Evolutionary conservation across 92 coral and sea anemone species (phyloP).

Genomic region (Heteractis magnifica): DNA sequence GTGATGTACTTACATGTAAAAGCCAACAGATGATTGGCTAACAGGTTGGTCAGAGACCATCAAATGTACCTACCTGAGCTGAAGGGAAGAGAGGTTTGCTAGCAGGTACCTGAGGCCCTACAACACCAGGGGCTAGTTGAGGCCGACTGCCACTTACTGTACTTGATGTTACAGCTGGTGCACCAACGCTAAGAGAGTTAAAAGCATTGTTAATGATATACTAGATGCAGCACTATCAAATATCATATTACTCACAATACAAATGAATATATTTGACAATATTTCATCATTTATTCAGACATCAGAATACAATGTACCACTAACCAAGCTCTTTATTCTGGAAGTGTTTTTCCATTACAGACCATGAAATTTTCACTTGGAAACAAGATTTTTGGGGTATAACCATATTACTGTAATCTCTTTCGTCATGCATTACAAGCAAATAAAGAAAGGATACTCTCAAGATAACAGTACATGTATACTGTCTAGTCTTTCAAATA

Average conservation of each 20-base stretch:
- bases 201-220: neutral
- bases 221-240: neutral
- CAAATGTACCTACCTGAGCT: constrained; percentile 79
- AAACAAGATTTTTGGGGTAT: no score
- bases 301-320: no score
- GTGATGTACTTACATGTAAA: constrained; percentile 41
- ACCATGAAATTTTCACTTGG: no score
- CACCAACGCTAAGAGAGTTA: neutral
- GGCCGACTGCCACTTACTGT: constrained; percentile 23
- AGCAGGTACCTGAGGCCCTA: constrained; percentile 93
- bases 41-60: constrained; percentile 18
- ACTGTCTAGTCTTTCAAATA: no score
- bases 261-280: neutral
- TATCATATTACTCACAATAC: neutral
- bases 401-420: no score
- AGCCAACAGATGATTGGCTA: constrained; percentile 11
- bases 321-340: no score
- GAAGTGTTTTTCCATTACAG: no score
- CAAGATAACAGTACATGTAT: no score
- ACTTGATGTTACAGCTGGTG: constrained; percentile 28
- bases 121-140: constrained; percentile 59
- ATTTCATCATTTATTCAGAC: no score
- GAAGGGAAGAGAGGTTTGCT: constrained; percentile 99
- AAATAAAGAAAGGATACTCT: no score
- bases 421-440: no score